These are phyloP conservation scores for Sciurus niger DNA, from an alignment of 2,113 vertebrate genomes.

Conservation along the genomic window DNA sequence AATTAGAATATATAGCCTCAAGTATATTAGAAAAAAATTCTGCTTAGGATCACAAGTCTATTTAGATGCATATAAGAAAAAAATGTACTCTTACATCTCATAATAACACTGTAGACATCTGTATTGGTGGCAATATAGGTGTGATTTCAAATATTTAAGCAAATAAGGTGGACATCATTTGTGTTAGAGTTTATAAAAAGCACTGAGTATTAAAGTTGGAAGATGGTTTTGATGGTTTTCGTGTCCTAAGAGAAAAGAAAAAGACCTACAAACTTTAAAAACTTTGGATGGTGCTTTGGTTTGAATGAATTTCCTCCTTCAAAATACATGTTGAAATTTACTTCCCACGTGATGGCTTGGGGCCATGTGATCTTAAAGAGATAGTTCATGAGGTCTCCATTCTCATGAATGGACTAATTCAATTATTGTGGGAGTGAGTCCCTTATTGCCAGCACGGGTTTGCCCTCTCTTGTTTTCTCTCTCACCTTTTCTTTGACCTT, in stretches of 20 bases:
- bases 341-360: background rate
- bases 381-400: background rate
- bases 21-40: too few species aligned
- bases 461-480: background rate
- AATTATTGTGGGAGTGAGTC: background rate
- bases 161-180: background rate
- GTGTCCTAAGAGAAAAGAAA: background rate
- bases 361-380: background rate
- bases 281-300: background rate
- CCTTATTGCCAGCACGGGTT: background rate
- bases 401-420: background rate
- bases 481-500: background rate
- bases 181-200: background rate
- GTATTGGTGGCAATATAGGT: background rate
- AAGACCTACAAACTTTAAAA: background rate
- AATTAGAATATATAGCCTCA: too few species aligned
- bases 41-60: too few species aligned
- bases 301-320: background rate
- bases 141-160: background rate
- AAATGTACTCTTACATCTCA: background rate
- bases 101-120: background rate
- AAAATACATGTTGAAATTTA: background rate
- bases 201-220: background rate
- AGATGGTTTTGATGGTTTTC: background rate
- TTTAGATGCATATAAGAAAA: too few species aligned